These are phyloP conservation scores for Acanthaster planci DNA, from an alignment of 35 echinoderm and acorn worm genomes.

Conservation along the genomic window DNA sequence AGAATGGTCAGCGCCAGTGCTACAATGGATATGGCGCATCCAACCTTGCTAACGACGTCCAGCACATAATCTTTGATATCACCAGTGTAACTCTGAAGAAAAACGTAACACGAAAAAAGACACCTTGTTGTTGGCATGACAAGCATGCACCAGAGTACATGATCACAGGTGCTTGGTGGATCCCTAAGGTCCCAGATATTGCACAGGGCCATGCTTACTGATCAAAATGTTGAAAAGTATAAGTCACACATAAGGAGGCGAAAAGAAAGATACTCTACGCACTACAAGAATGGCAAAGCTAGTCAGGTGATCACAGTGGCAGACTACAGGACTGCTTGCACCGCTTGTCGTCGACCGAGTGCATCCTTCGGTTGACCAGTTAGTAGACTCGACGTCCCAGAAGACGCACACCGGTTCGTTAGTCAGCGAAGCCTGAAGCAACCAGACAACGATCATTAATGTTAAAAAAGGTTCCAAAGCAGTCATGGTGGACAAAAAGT, in stretches of 20 bases:
- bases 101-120: background rate
- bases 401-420: constrained; percentile 24
- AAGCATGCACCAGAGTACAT: background rate
- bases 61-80: background rate
- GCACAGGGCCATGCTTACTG: background rate
- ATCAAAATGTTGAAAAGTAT: background rate
- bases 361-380: constrained; percentile 37
- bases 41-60: background rate
- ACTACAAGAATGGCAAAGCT: constrained; percentile 38
- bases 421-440: background rate
- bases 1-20: background rate
- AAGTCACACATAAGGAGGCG: background rate
- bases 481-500: too few species aligned
- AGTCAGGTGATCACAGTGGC: constrained; percentile 37
- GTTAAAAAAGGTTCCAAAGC: too few species aligned
- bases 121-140: background rate
- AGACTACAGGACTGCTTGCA: background rate
- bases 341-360: background rate
- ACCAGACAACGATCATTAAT: too few species aligned
- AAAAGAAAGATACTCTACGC: background rate
- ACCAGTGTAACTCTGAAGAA: background rate
- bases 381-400: constrained; percentile 26
- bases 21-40: constrained; percentile 1
- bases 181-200: background rate
- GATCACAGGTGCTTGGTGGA: background rate